Conservation (phyloP, 2,113 vertebrate genomes). For the Girardinichthys multiradiatus region DNA sequence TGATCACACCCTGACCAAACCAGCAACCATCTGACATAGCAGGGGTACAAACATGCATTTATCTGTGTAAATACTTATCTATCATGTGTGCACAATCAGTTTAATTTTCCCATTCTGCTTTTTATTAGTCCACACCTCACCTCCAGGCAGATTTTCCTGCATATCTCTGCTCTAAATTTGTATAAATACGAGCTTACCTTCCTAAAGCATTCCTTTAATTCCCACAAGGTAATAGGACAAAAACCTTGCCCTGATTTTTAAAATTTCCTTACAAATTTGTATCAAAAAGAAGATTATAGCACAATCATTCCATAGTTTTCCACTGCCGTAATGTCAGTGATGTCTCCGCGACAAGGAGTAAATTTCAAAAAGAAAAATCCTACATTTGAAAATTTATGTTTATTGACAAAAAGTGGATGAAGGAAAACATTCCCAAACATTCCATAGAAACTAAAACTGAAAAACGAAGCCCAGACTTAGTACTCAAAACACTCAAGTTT, state of each 20-base stretch:
- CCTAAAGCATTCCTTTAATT: slow-evolving; percentile 64
- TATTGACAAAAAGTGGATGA: slow-evolving; percentile 7
- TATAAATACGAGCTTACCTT: slow-evolving; percentile 14
- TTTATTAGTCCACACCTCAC: slow-evolving; percentile 17
- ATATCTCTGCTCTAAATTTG: slow-evolving; percentile 3
- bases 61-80: slow-evolving; percentile 31
- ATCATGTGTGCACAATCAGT: slow-evolving; percentile 36
- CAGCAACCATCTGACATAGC: slow-evolving; percentile 62
- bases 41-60: slow-evolving; percentile 56
- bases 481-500: neutral
- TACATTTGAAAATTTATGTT: slow-evolving; percentile 3
- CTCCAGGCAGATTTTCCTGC: slow-evolving; percentile 18
- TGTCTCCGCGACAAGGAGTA: slow-evolving; percentile 52
- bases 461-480: slow-evolving; percentile 1
- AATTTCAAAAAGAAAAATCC: slow-evolving; percentile 16
- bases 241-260: slow-evolving; percentile 43
- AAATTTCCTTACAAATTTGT: slow-evolving; percentile 46
- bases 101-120: neutral
- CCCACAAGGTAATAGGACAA: slow-evolving; percentile 22
- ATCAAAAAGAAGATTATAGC: slow-evolving; percentile 70
- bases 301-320: slow-evolving; percentile 80
- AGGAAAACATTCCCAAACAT: slow-evolving; percentile 62
- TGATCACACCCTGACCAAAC: slow-evolving; percentile 62
- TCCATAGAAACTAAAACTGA: slow-evolving; percentile 41
- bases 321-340: slow-evolving; percentile 76